These are phyloP conservation scores for Neomicropteryx cornuta DNA, from an alignment of 1,140 invertebrate species.

Conservation along the genomic window DNA sequence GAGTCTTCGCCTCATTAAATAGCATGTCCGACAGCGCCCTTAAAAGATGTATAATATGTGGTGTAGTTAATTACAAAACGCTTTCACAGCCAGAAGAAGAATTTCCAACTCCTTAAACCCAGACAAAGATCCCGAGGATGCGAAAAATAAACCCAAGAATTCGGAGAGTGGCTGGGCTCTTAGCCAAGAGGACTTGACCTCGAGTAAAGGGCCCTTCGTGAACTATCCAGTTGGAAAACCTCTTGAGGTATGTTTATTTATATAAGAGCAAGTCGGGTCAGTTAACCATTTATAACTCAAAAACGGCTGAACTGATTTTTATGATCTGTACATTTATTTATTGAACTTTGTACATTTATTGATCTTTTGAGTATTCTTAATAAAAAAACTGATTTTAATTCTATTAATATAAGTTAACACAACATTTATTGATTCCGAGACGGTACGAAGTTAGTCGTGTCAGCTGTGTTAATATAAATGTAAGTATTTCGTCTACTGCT, in stretches of 20 bases:
- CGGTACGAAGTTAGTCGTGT: too few species aligned
- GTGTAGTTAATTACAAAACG: not conserved
- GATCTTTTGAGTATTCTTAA: too few species aligned
- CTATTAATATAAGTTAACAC: too few species aligned
- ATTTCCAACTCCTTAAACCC: constrained; percentile 34
- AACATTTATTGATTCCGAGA: too few species aligned
- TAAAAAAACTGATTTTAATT: too few species aligned
- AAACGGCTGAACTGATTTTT: too few species aligned
- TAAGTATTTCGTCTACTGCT: too few species aligned
- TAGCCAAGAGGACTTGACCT: too few species aligned
- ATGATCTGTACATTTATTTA: not conserved
- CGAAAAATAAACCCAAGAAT: constrained; percentile 13
- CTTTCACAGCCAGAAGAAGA: constrained; percentile 25
- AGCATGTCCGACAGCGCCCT: constrained; percentile 3
- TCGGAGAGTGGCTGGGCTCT: constrained; percentile 45
- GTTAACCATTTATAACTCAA: too few species aligned
- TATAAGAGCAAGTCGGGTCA: not conserved
- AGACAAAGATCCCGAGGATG: constrained; percentile 27
- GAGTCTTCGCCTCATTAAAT: not conserved
- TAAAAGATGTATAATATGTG: not conserved
- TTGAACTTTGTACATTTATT: too few species aligned
- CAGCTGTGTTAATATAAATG: too few species aligned
- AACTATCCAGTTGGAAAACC: constrained; percentile 71
- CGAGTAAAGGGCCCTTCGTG: constrained; percentile 21
- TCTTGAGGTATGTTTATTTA: constrained; percentile 51